A percentile compares a stretch with the other conserved stretches of the same genome.
Conservation (phyloP, 2,113 vertebrate genomes). For the Corvus hawaiiensis region DNA sequence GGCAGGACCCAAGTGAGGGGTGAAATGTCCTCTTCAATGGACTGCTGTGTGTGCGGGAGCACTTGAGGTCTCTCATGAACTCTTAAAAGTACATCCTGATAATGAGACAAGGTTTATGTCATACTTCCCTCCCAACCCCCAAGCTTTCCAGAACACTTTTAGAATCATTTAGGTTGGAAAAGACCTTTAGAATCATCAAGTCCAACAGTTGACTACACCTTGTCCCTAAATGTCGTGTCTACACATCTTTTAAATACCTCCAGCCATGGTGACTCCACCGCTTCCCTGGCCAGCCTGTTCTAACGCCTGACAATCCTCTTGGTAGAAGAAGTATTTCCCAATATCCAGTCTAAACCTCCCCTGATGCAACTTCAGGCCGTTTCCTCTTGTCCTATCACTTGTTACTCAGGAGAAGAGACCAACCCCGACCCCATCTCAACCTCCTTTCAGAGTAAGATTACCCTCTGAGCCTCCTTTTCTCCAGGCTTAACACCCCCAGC, state of each 20-base stretch:
- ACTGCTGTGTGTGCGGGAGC: neutral
- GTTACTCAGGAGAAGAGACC: neutral
- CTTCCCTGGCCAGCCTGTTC: neutral
- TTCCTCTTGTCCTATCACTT: neutral
- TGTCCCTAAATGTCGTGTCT: neutral
- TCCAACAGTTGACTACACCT: neutral
- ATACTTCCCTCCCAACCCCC: fast-evolving
- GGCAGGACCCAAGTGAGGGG: neutral
- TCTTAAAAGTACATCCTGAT: neutral
- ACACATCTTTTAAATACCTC: neutral
- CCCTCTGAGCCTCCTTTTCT: neutral
- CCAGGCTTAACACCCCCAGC: neutral
- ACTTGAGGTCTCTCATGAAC: neutral
- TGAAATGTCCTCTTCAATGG: neutral
- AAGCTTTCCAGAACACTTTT: neutral
- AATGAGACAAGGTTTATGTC: neutral
- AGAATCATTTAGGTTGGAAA: neutral
- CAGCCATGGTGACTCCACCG: neutral
- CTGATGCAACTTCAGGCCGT: neutral
- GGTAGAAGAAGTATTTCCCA: neutral
- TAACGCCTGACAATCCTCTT: neutral
- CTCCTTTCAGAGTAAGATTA: neutral
- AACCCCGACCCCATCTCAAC: fast-evolving
- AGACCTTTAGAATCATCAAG: neutral
- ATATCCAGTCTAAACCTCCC: neutral